Evolutionary conservation across 2,797 vertebrate genomes (phyloP), one percentile per base, ranked within the genome.

Genomic region (Ptychobarbus kaznakovi): DNA sequence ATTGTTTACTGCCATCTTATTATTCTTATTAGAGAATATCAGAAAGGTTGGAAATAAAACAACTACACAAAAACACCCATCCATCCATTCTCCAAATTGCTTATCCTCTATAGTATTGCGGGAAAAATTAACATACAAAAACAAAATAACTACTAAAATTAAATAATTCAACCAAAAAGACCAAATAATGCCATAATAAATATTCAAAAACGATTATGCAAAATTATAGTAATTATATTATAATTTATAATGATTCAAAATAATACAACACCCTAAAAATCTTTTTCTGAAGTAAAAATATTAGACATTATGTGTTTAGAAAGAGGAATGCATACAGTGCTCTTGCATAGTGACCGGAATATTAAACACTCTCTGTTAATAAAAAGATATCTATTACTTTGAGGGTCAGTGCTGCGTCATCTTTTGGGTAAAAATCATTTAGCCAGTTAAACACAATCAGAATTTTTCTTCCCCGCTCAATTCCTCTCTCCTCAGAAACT

Each of bases 401-500:
- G 13, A 63, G 70, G 72, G 28, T 49, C 80, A 53, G 18, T 66
- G 11, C 53, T 1, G 28, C 53, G n/a, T 83, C n/a, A 80, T 81
- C 56, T 53, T 74, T 53, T 49, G 42, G 69, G 65, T 40, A 22
- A 74, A 83, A 75, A 74, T 81, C 79, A 80, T 87, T 86, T 68
- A 49, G 58, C 20, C 80, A 79, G 42, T 88, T 86, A 74, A 86
- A 86, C 80, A 86, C 13, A 79, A 22, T 66, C 53, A 49, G 9
- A 79, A 16, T 72, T 79, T 25, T 44, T 66, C n/a, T 49, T 74
- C 20, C 6, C 49, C 25, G 66, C 63, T 87, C 77, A 87, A 86
- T 82, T 84, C 74, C 73, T 73, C 56, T 66, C 42, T 79, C 80
- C 78, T 86, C 49, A 73, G 35, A 86, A 90, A 85, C 79, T 82